Base-by-base conservation (phyloP, 2,113 vertebrate species). In the Petromus typicus region DNA sequence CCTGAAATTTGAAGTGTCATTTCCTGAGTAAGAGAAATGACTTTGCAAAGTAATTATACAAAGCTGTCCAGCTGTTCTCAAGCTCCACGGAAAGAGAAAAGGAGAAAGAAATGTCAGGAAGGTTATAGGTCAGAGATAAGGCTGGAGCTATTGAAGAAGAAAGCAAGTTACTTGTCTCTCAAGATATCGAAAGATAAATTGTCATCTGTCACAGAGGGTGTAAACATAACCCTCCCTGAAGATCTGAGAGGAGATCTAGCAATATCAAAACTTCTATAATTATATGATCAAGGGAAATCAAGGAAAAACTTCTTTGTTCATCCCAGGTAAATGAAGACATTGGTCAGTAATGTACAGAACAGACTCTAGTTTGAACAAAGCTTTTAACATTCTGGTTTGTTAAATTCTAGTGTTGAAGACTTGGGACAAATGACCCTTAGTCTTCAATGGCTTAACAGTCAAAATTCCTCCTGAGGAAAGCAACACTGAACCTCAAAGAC, bases 231-330 rank as follows among this genome's bases (percentile, higher is more conserved):
- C 88, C 73, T 64, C 32, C 43, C 71, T 85, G 56, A 93, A 82
- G 86, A 56, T 78, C 13, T 64, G 63, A 86, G 48, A 85, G 45
- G 40, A 71, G 51, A 48, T 64, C 18, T 27, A 69, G 59, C 61
- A 27, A 90, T 84, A 96, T 93, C 88, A 87, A 90, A 93, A 92
- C 51, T 66, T 81, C 48, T 66, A 16, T 51, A 81, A 86, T 78
- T 78, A 78, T 23, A 57, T 5, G 22, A 92, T 51, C 34, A 76
- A 88, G 34, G 48, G 25, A 67, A 78, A 73, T 57, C 2, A 34
- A 82, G 57, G 56, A 57, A 89, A 94, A 92, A 56, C 3, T 14
- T 91, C 57, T 64, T 95, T 90, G 22, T 66, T 59, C 57, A 90
- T 80, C 8, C 64, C 43, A 45, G 51, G 43, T 81, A 30, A 51